Evolutionary conservation across 2,113 vertebrate genomes (phyloP).

Genomic region (Pipa parva): DNA sequence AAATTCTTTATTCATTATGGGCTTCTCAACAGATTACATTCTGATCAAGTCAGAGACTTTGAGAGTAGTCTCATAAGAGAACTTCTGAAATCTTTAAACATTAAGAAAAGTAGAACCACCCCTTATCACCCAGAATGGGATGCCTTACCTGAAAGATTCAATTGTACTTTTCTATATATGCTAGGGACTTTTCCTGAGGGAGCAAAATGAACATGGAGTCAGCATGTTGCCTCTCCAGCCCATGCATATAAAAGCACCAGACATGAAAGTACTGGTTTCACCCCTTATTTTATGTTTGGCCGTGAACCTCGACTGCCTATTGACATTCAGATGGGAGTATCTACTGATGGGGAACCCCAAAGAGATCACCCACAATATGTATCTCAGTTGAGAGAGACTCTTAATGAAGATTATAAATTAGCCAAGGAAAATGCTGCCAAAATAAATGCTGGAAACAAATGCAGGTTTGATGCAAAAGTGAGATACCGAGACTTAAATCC

Average conservation of each 20-base stretch:
- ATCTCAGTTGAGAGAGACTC: background rate
- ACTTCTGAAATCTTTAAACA: background rate
- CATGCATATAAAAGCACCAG: too few relatives aligned
- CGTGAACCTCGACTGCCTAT: too few relatives aligned
- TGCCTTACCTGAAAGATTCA: background rate
- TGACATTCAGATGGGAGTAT: background rate
- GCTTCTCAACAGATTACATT: background rate
- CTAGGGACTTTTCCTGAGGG: background rate
- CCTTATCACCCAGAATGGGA: constrained; percentile 3
- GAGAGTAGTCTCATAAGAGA: background rate
- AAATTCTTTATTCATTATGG: constrained; percentile 1
- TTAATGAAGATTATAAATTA: background rate
- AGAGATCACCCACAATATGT: background rate
- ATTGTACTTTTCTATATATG: background rate
- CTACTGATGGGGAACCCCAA: background rate
- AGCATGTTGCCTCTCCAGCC: background rate
- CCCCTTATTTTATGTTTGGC: too few relatives aligned
- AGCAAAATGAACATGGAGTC: background rate
- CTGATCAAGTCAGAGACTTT: constrained; percentile 1
- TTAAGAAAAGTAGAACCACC: background rate
- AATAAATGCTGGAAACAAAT: background rate
- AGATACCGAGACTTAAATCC: background rate
- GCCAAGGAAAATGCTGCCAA: background rate
- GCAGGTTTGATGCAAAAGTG: background rate
- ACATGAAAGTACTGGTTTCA: too few relatives aligned